phyloP scores from a whole-genome alignment of 2,113 vertebrate species.

The Cyrtonyx montezumae region DNA sequence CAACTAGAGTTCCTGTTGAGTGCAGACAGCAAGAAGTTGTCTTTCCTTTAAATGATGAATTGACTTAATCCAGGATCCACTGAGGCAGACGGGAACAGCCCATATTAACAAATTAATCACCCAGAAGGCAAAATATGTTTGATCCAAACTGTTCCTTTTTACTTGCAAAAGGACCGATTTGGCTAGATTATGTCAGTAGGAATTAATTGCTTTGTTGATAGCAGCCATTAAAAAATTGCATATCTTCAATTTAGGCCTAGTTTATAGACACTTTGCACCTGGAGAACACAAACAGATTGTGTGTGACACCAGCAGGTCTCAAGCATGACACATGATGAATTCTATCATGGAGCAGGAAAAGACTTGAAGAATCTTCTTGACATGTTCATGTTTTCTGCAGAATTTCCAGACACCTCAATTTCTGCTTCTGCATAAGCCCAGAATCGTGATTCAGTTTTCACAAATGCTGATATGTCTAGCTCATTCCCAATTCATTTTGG shows the following conservation, averaged over 20 bases:
- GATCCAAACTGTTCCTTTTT: neutral
- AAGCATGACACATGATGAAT: neutral
- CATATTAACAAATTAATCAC: neutral
- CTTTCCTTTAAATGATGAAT: neutral
- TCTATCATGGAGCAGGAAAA: neutral
- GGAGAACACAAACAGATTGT: neutral
- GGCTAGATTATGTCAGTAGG: neutral
- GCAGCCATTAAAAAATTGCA: neutral
- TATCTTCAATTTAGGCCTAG: neutral
- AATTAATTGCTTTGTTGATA: neutral
- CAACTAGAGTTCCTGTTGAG: neutral
- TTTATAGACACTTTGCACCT: neutral
- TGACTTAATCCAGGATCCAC: neutral
- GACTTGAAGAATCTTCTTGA: neutral
- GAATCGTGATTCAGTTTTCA: constrained; percentile 51
- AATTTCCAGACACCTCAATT: neutral
- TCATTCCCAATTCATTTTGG: constrained; percentile 12
- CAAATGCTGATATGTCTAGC: constrained; percentile 23
- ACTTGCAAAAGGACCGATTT: neutral
- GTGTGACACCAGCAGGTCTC: neutral
- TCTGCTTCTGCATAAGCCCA: neutral
- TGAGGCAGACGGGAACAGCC: neutral
- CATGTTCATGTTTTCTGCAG: neutral
- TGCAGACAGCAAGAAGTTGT: neutral
- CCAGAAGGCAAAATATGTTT: neutral